Evolutionary conservation across 1,140 invertebrate genomes (phyloP).

Genomic region (Neomicropteryx cornuta): DNA sequence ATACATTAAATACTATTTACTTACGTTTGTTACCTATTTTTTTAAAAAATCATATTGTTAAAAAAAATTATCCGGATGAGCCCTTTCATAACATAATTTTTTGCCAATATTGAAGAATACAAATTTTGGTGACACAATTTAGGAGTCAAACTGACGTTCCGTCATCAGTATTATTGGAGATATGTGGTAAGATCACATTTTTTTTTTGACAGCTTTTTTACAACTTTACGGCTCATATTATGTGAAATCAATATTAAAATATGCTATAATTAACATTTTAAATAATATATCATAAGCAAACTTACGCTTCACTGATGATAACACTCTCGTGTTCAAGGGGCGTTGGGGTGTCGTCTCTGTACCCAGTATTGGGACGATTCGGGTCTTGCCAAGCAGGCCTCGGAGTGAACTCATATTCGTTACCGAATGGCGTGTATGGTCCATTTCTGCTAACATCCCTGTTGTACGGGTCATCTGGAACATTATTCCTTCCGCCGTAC

Average conservation of each 20-base stretch:
- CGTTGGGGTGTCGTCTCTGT: constrained; percentile 21
- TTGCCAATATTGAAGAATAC: neutral
- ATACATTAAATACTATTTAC: too few relatives aligned
- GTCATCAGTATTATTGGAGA: constrained; percentile 7
- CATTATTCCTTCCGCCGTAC: constrained; percentile 23
- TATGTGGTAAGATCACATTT: neutral
- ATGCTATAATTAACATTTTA: constrained; percentile 3
- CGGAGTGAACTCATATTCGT: constrained; percentile 21
- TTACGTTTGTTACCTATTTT: too few relatives aligned
- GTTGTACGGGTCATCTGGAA: constrained; percentile 25
- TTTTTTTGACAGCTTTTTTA: constrained; percentile 2
- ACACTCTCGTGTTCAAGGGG: constrained; percentile 37
- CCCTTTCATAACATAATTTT: too few relatives aligned
- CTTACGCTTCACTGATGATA: constrained; percentile 50
- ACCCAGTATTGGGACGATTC: constrained; percentile 20
- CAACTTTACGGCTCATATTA: neutral
- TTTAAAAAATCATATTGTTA: too few relatives aligned
- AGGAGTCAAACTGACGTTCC: neutral
- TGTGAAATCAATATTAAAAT: constrained; percentile 4
- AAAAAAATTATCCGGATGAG: too few relatives aligned
- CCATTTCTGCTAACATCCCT: constrained; percentile 26
- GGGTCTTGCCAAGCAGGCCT: constrained; percentile 22
- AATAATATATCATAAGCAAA: constrained; percentile 16
- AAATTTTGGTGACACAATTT: constrained; percentile 6
- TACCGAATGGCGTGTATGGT: constrained; percentile 19